phyloP scores from a whole-genome alignment of 2,113 vertebrate species.

The Illadopsis cleaveri region DNA sequence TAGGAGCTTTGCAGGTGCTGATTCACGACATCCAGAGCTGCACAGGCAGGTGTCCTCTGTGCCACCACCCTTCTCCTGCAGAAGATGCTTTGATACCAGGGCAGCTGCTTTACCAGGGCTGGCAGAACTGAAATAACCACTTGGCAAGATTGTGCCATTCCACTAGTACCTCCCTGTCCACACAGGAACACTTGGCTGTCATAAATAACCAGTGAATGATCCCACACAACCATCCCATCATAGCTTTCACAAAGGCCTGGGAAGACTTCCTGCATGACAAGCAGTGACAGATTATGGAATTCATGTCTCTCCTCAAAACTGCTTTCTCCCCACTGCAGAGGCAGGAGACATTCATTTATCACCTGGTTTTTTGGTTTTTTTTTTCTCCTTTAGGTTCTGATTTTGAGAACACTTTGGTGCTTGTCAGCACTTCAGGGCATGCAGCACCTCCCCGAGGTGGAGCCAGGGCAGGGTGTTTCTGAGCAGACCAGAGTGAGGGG shows the following conservation, averaged over 20 bases:
- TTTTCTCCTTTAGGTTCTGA: not conserved
- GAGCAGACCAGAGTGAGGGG: not conserved
- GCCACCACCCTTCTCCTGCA: not conserved
- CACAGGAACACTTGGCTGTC: not conserved
- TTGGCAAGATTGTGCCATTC: not conserved
- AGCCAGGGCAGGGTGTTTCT: not conserved
- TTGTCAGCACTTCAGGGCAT: not conserved
- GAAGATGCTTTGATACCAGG: not conserved
- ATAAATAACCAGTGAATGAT: not conserved
- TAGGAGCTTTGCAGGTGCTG: not conserved
- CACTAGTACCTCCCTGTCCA: not conserved
- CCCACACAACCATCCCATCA: not conserved
- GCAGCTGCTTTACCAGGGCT: not conserved
- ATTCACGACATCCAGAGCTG: not conserved
- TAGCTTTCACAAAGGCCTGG: not conserved
- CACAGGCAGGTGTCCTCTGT: not conserved
- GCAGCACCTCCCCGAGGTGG: not conserved
- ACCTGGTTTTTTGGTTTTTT: accelerated
- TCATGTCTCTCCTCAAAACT: not conserved
- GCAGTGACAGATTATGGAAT: not conserved
- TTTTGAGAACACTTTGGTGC: not conserved
- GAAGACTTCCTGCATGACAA: not conserved
- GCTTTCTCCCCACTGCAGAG: not conserved
- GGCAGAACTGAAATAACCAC: not conserved
- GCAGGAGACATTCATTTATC: not conserved